Percentiles rank a stretch among this genome's conserved stretches.
phyloP scores from a whole-genome alignment of 2,113 vertebrate species.

The Pachypanchax playfairii region DNA sequence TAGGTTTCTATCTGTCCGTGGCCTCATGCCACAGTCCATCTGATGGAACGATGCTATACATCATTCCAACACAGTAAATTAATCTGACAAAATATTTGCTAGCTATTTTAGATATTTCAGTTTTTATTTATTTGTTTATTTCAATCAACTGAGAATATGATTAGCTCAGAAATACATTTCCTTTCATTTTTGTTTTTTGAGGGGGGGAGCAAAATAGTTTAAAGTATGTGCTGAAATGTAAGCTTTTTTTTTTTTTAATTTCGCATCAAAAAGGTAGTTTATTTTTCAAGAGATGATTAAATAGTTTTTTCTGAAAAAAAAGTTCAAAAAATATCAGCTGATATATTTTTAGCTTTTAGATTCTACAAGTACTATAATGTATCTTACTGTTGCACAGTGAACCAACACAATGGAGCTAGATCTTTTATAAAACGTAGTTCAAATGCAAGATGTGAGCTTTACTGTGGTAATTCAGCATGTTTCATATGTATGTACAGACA shows the following conservation, averaged over 20 bases:
- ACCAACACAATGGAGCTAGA: too few species aligned
- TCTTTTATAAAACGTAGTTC: background rate
- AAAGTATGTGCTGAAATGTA: too few species aligned
- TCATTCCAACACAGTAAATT: conserved; percentile 19
- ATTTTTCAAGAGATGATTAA: too few species aligned
- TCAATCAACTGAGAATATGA: background rate
- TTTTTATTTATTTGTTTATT: background rate
- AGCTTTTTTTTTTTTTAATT: too few species aligned
- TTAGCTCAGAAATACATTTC: background rate
- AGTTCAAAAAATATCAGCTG: too few species aligned
- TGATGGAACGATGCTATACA: conserved; percentile 33
- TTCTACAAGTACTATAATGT: too few species aligned
- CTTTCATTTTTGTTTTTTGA: background rate
- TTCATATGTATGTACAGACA: conserved; percentile 53
- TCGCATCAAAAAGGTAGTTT: too few species aligned
- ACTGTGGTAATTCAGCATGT: background rate
- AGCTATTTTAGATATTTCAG: too few species aligned
- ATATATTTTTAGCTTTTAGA: too few species aligned
- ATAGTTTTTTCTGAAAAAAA: too few species aligned
- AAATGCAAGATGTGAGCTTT: background rate
- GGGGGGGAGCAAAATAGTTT: too few species aligned
- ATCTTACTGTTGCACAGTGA: too few species aligned
- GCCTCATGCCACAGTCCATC: conserved; percentile 43
- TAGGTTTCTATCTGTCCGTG: conserved; percentile 44
- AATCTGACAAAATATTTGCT: conserved; percentile 10